Evolutionary conservation across 2,113 vertebrate genomes (phyloP).

Genomic region (Xerus inauris): DNA sequence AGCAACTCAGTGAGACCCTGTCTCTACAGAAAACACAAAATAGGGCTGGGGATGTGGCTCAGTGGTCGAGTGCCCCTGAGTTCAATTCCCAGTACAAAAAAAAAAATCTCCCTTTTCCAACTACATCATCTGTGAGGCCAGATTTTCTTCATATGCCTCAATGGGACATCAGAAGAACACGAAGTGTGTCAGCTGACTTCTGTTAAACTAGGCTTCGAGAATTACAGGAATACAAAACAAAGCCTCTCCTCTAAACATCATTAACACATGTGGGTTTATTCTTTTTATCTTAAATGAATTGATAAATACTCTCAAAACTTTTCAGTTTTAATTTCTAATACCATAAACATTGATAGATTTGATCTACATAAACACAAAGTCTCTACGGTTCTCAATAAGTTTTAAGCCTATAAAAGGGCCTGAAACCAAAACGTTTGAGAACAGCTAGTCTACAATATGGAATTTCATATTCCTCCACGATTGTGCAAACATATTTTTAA

Average conservation of each 20-base stretch:
- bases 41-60: too few species aligned
- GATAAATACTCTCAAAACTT: neutral
- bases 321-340: neutral
- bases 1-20: too few species aligned
- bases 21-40: too few species aligned
- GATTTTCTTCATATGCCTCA: neutral
- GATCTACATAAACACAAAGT: neutral
- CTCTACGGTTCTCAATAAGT: neutral
- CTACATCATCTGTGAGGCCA: neutral
- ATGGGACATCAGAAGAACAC: neutral
- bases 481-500: neutral
- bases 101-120: too few species aligned
- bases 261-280: neutral
- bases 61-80: too few species aligned
- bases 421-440: neutral
- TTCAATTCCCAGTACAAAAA: too few species aligned
- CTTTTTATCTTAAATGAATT: neutral
- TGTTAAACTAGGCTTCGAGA: neutral
- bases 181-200: neutral
- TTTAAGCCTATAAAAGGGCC: neutral
- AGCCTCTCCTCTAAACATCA: too few species aligned
- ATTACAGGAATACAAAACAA: too few species aligned
- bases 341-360: fast-evolving
- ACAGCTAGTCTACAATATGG: neutral
- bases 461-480: neutral